Conservation (phyloP, 2,113 vertebrate species). For the Lepisosteus osseus region DNA sequence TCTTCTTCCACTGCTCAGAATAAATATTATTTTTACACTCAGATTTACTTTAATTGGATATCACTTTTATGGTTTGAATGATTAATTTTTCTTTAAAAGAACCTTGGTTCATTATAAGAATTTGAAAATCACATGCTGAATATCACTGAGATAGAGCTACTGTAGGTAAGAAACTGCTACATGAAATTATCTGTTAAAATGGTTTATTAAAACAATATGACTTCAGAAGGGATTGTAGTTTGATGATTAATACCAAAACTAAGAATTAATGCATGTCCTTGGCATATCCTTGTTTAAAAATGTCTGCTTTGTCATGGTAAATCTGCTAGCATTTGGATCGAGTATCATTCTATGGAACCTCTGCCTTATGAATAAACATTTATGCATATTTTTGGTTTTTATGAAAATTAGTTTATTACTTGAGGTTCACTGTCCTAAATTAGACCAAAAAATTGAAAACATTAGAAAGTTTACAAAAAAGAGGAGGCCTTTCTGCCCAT, state of each 20-base stretch:
- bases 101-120: neutral
- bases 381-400: no score
- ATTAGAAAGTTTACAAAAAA: no score
- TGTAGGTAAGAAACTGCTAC: conserved; percentile 10
- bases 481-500: no score
- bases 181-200: conserved; percentile 37
- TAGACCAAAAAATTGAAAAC: no score
- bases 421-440: no score
- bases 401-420: no score
- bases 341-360: no score
- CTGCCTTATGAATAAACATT: no score
- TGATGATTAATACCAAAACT: conserved; percentile 38
- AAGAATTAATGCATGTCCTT: conserved; percentile 38
- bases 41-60: conserved; percentile 18
- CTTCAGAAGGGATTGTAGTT: conserved; percentile 27
- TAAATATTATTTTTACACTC: conserved; percentile 40
- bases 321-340: no score
- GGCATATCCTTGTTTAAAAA: conserved; percentile 18
- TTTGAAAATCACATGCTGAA: conserved; percentile 5
- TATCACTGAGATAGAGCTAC: conserved; percentile 11
- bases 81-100: conserved; percentile 22
- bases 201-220: conserved; percentile 44
- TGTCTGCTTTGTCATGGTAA: no score
- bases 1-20: conserved; percentile 36
- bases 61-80: conserved; percentile 13